These are phyloP conservation scores for Bubalus kerabau DNA, from an alignment of 2,113 vertebrate genomes.

Conservation along the genomic window DNA sequence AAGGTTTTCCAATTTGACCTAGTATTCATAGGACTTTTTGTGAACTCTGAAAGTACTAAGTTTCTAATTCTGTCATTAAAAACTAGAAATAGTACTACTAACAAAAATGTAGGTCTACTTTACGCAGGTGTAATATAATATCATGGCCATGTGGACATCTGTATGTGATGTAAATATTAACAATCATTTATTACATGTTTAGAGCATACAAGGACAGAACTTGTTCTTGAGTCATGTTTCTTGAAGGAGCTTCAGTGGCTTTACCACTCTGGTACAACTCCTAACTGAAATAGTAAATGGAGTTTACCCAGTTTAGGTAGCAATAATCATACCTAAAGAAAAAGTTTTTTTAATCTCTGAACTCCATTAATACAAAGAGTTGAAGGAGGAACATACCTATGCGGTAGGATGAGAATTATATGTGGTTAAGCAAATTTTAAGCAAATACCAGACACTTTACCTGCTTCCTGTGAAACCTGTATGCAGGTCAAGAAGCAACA, in stretches of 20 bases:
- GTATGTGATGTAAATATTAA: not conserved
- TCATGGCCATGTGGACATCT: not conserved
- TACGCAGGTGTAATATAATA: not conserved
- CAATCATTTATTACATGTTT: not conserved
- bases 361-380: not conserved
- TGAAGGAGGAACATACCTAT: not conserved
- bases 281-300: slow-evolving; percentile 12
- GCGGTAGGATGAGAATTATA: not conserved
- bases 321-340: not conserved
- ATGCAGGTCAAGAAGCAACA: not conserved
- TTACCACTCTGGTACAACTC: not conserved
- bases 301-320: not conserved
- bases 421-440: not conserved
- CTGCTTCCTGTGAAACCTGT: not conserved
- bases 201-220: not conserved
- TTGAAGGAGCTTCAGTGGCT: not conserved
- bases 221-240: not conserved
- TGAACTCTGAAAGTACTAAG: not conserved
- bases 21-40: not conserved
- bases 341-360: not conserved
- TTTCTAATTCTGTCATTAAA: not conserved
- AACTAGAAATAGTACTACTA: not conserved
- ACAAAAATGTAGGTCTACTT: not conserved
- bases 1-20: not conserved
- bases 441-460: not conserved